These are phyloP conservation scores for Sciurus niger DNA, from an alignment of 2,113 vertebrate genomes.

Conservation along the genomic window DNA sequence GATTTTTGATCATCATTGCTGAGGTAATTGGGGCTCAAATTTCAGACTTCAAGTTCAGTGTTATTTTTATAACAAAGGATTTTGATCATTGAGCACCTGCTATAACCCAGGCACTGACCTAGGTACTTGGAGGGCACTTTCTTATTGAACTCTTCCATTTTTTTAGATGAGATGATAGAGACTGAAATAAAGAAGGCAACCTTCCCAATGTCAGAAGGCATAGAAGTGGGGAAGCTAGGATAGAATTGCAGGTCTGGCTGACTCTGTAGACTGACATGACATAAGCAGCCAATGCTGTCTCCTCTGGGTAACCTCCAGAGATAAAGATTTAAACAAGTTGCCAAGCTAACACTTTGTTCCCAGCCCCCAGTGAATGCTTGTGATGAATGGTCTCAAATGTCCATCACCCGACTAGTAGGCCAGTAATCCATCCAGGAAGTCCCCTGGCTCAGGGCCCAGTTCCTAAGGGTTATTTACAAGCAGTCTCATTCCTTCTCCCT, in stretches of 20 bases:
- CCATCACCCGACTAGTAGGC: constrained; percentile 8
- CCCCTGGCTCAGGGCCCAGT: neutral
- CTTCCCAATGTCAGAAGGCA: neutral
- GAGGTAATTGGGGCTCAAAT: neutral
- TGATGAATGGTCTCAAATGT: constrained; percentile 47
- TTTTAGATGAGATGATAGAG: neutral
- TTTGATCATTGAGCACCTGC: neutral
- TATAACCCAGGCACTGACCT: neutral
- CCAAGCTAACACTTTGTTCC: constrained; percentile 22
- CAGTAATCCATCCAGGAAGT: constrained; percentile 67
- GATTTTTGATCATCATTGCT: neutral
- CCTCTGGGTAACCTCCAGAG: constrained; percentile 5
- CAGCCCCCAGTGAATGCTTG: neutral
- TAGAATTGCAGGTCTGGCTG: neutral
- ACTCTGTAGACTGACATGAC: neutral
- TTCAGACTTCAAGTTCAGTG: neutral
- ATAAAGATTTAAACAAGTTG: constrained; percentile 47
- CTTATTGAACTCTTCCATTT: neutral
- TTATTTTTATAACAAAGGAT: constrained; percentile 32
- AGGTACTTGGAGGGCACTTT: neutral
- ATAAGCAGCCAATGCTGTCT: neutral
- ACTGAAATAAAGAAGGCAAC: neutral
- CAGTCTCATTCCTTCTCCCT: neutral
- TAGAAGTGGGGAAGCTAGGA: neutral
- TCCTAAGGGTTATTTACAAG: constrained; percentile 51